These are phyloP conservation scores for Labia minor DNA, from an alignment of 2,888 invertebrate genomes.

Conservation along the genomic window DNA sequence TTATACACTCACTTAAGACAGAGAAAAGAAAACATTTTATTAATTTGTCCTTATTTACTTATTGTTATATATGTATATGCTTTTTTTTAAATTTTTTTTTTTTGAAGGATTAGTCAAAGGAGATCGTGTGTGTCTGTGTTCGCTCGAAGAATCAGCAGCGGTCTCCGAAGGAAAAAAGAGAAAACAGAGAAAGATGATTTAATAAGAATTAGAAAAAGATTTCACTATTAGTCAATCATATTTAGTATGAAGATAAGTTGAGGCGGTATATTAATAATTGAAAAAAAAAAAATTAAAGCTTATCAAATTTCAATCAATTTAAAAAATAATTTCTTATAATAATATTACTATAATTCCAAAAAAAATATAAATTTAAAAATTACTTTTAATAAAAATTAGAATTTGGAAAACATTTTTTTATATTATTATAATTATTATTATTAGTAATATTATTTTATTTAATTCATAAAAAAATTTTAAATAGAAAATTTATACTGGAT, in stretches of 20 bases:
- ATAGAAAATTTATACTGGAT: too few relatives aligned
- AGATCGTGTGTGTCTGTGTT: neutral
- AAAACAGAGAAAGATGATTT: slow-evolving; percentile 8
- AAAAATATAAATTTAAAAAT: too few relatives aligned
- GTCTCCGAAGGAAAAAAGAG: slow-evolving; percentile 7
- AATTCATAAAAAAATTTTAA: too few relatives aligned
- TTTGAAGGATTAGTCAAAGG: neutral
- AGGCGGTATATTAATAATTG: neutral
- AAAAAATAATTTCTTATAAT: too few relatives aligned
- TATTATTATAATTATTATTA: too few relatives aligned
- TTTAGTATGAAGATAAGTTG: neutral
- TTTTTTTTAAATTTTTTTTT: neutral
- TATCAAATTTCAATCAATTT: too few relatives aligned
- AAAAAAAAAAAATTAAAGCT: too few relatives aligned
- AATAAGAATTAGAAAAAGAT: neutral
- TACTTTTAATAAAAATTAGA: too few relatives aligned
- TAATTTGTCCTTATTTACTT: too few relatives aligned
- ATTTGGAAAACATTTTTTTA: too few relatives aligned
- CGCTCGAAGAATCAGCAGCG: neutral
- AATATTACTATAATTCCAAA: too few relatives aligned
- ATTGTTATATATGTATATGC: neutral
- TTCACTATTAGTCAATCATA: neutral
- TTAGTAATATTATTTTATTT: too few relatives aligned
- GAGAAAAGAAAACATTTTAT: neutral
- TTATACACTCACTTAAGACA: neutral